phyloP scores from a whole-genome alignment of 2,113 vertebrate species.

The Sphyrna mokarran region DNA sequence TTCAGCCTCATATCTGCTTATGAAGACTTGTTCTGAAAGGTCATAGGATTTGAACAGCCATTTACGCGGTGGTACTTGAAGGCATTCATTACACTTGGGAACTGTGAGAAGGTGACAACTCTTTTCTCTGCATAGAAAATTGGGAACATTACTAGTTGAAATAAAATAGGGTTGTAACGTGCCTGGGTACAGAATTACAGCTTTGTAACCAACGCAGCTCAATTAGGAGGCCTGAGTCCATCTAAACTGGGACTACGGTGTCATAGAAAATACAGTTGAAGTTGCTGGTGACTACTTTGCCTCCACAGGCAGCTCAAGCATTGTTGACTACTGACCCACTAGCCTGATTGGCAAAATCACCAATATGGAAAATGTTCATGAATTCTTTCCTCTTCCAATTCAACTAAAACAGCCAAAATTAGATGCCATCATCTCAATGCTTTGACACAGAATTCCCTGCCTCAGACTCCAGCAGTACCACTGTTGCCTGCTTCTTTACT shows the following conservation, averaged over 20 bases:
- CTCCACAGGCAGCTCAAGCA: neutral
- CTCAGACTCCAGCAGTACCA: neutral
- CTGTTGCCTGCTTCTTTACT: neutral
- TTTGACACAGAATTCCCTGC: neutral
- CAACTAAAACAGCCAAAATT: neutral
- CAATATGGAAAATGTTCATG: neutral
- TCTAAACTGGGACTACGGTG: neutral
- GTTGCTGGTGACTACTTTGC: neutral
- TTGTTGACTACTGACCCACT: neutral
- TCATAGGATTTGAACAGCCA: neutral
- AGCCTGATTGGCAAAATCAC: neutral
- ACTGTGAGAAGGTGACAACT: neutral
- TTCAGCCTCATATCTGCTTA: neutral
- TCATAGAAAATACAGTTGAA: neutral
- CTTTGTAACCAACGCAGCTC: neutral
- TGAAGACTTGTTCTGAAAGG: neutral
- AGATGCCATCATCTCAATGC: neutral
- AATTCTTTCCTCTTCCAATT: neutral
- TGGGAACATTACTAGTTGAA: neutral
- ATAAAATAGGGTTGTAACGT: neutral
- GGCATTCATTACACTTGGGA: neutral
- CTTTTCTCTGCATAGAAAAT: neutral
- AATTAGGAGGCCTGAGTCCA: neutral
- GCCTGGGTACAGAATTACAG: neutral
- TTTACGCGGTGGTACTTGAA: neutral